A percentile compares a stretch with the other conserved stretches of the same genome.
These are phyloP conservation scores for Trachelipus rathkii DNA, from an alignment of 1,140 invertebrate species.

Conservation along the genomic window DNA sequence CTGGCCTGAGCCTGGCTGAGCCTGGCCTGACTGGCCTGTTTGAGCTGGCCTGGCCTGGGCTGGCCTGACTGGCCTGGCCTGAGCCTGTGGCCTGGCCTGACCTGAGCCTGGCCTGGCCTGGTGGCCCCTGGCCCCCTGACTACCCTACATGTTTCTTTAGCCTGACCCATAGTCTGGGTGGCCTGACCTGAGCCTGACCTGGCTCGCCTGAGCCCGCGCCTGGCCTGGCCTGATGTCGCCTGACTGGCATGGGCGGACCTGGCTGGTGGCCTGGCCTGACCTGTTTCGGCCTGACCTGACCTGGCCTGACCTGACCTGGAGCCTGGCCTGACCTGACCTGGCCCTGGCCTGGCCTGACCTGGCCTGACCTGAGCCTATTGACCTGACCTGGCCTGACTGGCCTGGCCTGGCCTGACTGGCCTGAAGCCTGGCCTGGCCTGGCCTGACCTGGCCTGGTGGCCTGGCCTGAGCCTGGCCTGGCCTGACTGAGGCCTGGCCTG, in stretches of 20 bases:
- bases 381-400: too few species aligned
- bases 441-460: slow-evolving; percentile 43
- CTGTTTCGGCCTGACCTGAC: too few species aligned
- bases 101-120: slow-evolving; percentile 25
- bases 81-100: slow-evolving; percentile 25
- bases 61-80: slow-evolving; percentile 27
- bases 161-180: slow-evolving; percentile 14
- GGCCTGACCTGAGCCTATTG: slow-evolving; percentile 38
- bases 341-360: too few species aligned
- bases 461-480: too few species aligned
- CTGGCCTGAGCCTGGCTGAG: slow-evolving; percentile 34
- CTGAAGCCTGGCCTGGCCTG: slow-evolving; percentile 42
- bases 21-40: slow-evolving; percentile 43
- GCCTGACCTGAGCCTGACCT: slow-evolving; percentile 38
- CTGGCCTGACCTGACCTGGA: too few species aligned
- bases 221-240: slow-evolving; percentile 46
- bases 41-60: slow-evolving; percentile 45
- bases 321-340: too few species aligned
- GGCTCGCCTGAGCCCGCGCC: slow-evolving; percentile 43
- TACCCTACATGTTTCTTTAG: too few species aligned
- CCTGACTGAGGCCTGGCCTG: slow-evolving; percentile 23
- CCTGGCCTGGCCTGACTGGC: too few species aligned
- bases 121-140: slow-evolving; percentile 15
- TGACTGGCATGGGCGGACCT: slow-evolving; percentile 38
- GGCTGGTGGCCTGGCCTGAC: slow-evolving; percentile 40